Conservation (phyloP, 2,113 vertebrate genomes). For the Poeciliopsis prolifica region DNA sequence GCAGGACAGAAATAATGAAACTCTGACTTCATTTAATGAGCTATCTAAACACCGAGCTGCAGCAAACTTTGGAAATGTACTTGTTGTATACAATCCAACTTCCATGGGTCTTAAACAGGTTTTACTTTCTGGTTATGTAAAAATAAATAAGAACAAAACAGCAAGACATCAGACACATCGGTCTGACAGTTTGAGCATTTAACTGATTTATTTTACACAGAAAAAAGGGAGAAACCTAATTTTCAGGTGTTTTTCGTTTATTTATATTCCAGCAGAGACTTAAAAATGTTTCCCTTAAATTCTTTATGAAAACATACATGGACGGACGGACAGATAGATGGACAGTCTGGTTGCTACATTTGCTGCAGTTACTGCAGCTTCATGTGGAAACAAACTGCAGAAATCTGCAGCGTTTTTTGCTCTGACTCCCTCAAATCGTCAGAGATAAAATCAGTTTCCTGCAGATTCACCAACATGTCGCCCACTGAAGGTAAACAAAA, state of each 20-base stretch:
- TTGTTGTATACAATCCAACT: no score
- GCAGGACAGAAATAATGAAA: conserved; percentile 14
- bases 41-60: conserved; percentile 4
- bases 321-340: no score
- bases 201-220: no score
- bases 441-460: conserved; percentile 52
- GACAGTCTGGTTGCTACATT: no score
- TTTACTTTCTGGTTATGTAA: no score
- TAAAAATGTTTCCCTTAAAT: neutral
- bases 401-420: conserved; percentile 20
- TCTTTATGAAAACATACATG: no score
- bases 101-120: no score
- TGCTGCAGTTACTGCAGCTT: neutral
- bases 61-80: neutral
- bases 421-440: conserved; percentile 35
- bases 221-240: neutral
- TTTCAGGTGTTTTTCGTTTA: neutral
- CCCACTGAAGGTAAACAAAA: conserved; percentile 21
- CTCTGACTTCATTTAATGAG: conserved; percentile 6
- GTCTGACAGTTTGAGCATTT: no score
- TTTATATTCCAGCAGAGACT: neutral
- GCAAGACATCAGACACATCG: no score
- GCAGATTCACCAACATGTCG: conserved; percentile 32
- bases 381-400: conserved; percentile 8
- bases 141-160: no score